Percentiles rank a stretch among this genome's conserved stretches.
These are phyloP conservation scores for Pseudomyrmex concolor DNA, from an alignment of 1,140 invertebrate species.

Conservation along the genomic window DNA sequence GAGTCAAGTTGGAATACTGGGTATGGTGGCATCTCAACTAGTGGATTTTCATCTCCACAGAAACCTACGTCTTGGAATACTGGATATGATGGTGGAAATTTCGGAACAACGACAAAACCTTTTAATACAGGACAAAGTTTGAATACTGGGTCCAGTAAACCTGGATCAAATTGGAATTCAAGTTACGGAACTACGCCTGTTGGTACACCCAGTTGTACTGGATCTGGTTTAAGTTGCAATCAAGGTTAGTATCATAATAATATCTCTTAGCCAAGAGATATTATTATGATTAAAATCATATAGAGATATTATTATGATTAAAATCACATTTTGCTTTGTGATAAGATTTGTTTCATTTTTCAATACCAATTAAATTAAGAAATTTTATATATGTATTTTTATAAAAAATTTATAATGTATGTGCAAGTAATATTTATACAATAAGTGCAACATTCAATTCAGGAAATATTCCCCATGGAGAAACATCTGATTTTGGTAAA, in stretches of 20 bases:
- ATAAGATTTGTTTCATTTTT: not conserved
- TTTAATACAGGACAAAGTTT: too few relatives aligned
- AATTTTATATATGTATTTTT: not conserved
- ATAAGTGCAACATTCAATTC: not conserved
- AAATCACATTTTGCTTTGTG: not conserved
- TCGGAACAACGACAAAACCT: too few relatives aligned
- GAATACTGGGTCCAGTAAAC: constrained; percentile 12
- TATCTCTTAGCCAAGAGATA: not conserved
- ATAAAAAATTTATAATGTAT: not conserved
- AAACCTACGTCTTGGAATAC: too few relatives aligned
- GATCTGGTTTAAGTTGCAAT: constrained; percentile 12
- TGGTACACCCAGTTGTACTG: not conserved
- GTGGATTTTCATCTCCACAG: too few relatives aligned
- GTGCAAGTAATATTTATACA: not conserved
- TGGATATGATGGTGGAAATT: too few relatives aligned
- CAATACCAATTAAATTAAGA: too few relatives aligned
- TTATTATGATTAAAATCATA: too few relatives aligned
- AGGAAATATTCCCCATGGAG: not conserved
- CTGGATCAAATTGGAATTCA: not conserved
- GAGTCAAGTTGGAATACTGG: too few relatives aligned
- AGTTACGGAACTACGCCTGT: too few relatives aligned
- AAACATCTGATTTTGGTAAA: not conserved
- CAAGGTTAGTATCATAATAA: constrained; percentile 50
- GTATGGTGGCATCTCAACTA: too few relatives aligned
- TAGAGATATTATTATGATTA: too few relatives aligned